These are phyloP conservation scores for Onychostruthus taczanowskii DNA, from an alignment of 2,113 vertebrate genomes.

Conservation along the genomic window DNA sequence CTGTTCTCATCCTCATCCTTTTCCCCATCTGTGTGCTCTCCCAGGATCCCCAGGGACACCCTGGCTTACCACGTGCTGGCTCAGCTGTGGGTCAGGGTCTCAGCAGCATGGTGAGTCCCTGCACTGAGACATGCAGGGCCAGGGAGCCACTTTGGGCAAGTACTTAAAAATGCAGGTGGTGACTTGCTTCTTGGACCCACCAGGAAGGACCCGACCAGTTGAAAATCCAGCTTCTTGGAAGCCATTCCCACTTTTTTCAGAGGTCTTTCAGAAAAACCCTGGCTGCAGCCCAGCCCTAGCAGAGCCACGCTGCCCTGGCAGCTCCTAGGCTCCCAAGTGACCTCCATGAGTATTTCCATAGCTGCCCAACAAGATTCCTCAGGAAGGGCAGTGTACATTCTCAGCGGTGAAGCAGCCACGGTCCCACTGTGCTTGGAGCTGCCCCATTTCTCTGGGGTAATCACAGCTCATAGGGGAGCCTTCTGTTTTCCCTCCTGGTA, in stretches of 20 bases:
- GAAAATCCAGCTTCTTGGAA: background rate
- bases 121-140: background rate
- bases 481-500: background rate
- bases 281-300: background rate
- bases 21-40: accelerated
- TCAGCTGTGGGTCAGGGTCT: background rate
- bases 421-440: background rate
- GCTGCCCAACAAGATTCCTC: slow-evolving; percentile 27
- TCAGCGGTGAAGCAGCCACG: background rate
- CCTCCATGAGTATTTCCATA: background rate
- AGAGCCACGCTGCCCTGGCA: background rate
- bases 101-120: background rate
- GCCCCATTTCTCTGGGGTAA: background rate
- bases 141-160: background rate
- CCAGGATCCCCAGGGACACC: background rate
- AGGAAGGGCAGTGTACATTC: background rate
- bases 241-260: background rate
- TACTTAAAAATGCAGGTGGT: background rate
- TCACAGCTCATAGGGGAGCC: background rate
- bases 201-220: background rate
- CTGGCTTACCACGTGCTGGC: background rate
- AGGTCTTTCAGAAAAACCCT: background rate
- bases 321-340: slow-evolving; percentile 8
- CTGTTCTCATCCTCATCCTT: background rate
- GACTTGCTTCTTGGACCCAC: background rate